Evolutionary conservation across 2,797 vertebrate species (phyloP), one percentile per base, ranked within the genome.

Genomic region (Cichlasoma orientale): DNA sequence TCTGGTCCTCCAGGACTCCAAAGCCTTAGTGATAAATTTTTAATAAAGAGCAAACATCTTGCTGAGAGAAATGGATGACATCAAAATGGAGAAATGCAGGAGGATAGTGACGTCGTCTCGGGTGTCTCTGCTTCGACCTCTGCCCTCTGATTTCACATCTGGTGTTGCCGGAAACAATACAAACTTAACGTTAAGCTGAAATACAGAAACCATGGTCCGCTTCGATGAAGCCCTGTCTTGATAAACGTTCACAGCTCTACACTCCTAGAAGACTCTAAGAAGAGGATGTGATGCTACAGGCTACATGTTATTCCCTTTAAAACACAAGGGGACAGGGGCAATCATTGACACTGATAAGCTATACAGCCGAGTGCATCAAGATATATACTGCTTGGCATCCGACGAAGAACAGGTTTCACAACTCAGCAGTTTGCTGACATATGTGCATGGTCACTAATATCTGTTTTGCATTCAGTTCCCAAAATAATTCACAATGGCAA

Each of bases 271-370:
- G 29, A 82, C 74, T 68, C 41, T 68, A 53, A 83, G 80, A 82
- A 74, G 87, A 88, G 79, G 79, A 80, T 82, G 77, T 83, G 82
- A 88, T 91, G 89, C 89, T 92, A 91, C 91, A 91, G 88, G 91
- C 92, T 94, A 93, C 92, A 89, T 89, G 75, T 78, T 74, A 59
- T 81, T 86, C 89, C 85, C 90, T 74, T 74, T 80, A 68, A 52
- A 84, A 85, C 81, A 76, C 56, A 12, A 23, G 82, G 77, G 84
- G 84, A 78, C 76, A 36, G 83, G 81, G 84, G 87, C 82, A 80
- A 80, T 86, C 79, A 75, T 66, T 56, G 85, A 89, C 63, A 86
- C 25, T 72, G 87, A 83, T 56, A 57, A 82, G 78, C 83, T 82
- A 53, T 82, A 87, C 80, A 84, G 83, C 79, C 56, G 91, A 89